Evolutionary conservation across 2,888 invertebrate species (phyloP), one percentile per base, ranked within the genome.

Genomic region (Xestia rhomboidea): DNA sequence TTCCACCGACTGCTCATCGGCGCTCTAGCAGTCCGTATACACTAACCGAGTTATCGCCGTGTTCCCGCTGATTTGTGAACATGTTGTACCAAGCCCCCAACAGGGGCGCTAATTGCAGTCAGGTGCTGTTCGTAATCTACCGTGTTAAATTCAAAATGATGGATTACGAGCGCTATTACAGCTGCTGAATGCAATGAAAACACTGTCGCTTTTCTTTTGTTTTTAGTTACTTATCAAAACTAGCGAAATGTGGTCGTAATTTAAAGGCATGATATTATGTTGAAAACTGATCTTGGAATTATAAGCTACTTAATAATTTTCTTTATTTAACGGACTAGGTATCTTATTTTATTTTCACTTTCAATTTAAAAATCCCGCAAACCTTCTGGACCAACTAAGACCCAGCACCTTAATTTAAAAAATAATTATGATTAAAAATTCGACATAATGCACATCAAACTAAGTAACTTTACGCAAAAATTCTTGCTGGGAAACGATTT

Each of bases 1-100:
- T 72, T 49, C 70, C 70, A 30, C 4, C 44, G 27, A 82, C 68
- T 62, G 69, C 46, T 78, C 69, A 78, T 41, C 66, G 73, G n/a
- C 4, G 27, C n/a, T 66, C 18, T 73, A 34, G 77, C 44, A 54
- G 27, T 8, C 34, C 76, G 38, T 81, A 0, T 66, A 81, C 34
- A 81, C 64, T 76, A 76, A 60, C 68, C 66, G 30, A 69, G 49
- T 68, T 57, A 57, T 34, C 63, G 30, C 24, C 21, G 8, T 10
- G 66, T 38, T 67, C 10, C 7, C 38, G 15, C 30, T 34, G 51
- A 66, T 66, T 60, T 60, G 66, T 38, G 57, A 60, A 72, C 54
- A 77, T 18, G 54, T 27, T n/a, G n/a, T 21, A 34, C 30, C 54
- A 11, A 24, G 13, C 66, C 76, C 6, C 13, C 64, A 41, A 21